Percentiles rank a stretch among this genome's conserved stretches.
phyloP scores from a whole-genome alignment of 2,888 invertebrate genomes.

The Rambutsinella grinnellia region DNA sequence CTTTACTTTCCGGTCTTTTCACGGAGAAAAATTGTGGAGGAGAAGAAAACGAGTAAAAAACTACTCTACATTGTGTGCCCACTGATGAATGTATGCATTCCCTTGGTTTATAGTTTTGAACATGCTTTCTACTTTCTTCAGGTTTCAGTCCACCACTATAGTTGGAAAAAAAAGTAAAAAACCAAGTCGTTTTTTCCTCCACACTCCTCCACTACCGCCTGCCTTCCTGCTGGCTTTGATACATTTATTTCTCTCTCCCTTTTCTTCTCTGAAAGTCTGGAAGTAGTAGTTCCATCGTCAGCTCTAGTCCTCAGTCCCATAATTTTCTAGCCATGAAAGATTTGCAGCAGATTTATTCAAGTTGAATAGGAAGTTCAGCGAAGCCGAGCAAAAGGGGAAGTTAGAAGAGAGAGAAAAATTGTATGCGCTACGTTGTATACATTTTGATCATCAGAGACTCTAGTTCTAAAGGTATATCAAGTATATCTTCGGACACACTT shows the following conservation, averaged over 20 bases:
- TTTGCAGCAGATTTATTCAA: conserved; percentile 64
- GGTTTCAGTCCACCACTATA: too few species aligned
- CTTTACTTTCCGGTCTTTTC: conserved; percentile 1
- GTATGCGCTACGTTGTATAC: conserved; percentile 21
- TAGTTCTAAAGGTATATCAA: too few species aligned
- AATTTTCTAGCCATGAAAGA: conserved; percentile 59
- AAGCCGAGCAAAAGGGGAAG: conserved; percentile 45
- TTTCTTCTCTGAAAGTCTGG: conserved; percentile 28
- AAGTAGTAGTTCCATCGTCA: conserved; percentile 45
- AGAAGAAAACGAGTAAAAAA: not conserved
- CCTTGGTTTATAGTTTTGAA: too few species aligned
- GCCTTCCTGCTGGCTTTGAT: conserved; percentile 43
- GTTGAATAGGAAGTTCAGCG: conserved; percentile 56
- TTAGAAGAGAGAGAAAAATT: not conserved
- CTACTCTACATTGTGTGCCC: too few species aligned
- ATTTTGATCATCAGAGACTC: conserved; percentile 22
- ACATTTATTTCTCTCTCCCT: conserved; percentile 34
- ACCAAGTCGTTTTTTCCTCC: too few species aligned
- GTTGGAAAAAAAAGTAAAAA: too few species aligned
- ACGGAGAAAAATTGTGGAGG: not conserved
- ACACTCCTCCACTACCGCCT: conserved; percentile 3
- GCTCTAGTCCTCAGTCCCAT: conserved; percentile 44
- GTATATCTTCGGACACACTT: too few species aligned
- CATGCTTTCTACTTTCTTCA: too few species aligned
- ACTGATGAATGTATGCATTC: too few species aligned